phyloP scores from a whole-genome alignment of 2,888 invertebrate species.

The Melolontha melolontha region DNA sequence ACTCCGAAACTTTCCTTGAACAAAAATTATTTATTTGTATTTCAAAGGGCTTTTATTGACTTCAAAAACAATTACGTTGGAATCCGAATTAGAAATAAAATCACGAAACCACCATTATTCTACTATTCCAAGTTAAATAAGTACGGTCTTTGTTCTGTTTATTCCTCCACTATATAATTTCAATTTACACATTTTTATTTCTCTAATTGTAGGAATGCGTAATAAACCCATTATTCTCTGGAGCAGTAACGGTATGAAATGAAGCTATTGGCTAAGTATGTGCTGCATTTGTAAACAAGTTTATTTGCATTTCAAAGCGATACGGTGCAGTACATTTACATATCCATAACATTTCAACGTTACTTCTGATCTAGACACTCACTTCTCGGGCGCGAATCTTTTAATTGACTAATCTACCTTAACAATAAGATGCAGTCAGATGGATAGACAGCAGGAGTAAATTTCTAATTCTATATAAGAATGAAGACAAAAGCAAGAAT shows the following conservation, averaged over 20 bases:
- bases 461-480: too few species aligned
- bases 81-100: too few species aligned
- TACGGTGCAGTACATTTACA: slow-evolving; percentile 46
- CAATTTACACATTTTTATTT: slow-evolving; percentile 16
- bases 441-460: too few species aligned
- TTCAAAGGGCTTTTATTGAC: too few species aligned
- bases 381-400: slow-evolving; percentile 20
- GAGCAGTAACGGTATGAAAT: neutral
- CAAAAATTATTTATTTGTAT: too few species aligned
- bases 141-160: neutral
- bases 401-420: slow-evolving; percentile 30
- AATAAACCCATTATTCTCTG: slow-evolving; percentile 8
- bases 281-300: slow-evolving; percentile 45
- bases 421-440: too few species aligned
- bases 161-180: slow-evolving; percentile 4
- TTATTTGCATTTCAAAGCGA: slow-evolving; percentile 48
- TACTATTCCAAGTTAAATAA: slow-evolving; percentile 7
- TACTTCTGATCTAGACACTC: slow-evolving; percentile 20
- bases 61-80: too few species aligned
- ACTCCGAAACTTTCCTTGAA: too few species aligned
- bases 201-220: slow-evolving; percentile 25
- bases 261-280: slow-evolving; percentile 36
- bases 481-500: too few species aligned
- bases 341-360: slow-evolving; percentile 41
- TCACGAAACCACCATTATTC: neutral